Conservation (phyloP, 2,888 invertebrate species). For the Quadroppia sp. region DNA sequence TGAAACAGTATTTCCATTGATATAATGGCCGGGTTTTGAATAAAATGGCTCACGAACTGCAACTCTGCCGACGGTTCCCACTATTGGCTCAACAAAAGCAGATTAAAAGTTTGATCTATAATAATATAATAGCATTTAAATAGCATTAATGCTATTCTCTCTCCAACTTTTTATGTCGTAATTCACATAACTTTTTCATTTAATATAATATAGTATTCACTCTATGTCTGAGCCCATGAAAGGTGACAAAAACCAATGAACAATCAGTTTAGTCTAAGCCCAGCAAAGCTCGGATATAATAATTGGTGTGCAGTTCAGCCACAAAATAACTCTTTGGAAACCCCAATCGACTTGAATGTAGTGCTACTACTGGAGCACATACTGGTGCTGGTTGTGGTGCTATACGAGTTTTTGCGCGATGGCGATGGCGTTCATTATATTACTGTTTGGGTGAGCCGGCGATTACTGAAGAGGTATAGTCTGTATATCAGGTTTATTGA, state of each 20-base stretch:
- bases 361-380: constrained; percentile 15
- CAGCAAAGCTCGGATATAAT: background rate
- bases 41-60: constrained; percentile 26
- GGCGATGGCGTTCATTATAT: constrained; percentile 27
- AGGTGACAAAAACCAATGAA: constrained; percentile 21
- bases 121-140: constrained; percentile 1
- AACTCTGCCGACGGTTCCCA: background rate
- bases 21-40: constrained; percentile 18
- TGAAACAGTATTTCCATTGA: constrained; percentile 29
- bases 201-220: background rate
- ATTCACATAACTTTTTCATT: constrained; percentile 12
- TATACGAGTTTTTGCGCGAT: constrained; percentile 30
- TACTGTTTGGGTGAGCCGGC: background rate
- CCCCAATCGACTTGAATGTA: constrained; percentile 15
- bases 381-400: constrained; percentile 21
- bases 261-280: constrained; percentile 17
- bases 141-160: background rate
- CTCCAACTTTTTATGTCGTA: background rate
- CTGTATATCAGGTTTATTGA: constrained; percentile 32
- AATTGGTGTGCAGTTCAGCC: constrained; percentile 7
- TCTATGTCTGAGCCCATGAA: background rate
- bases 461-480: constrained; percentile 31
- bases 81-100: background rate
- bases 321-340: constrained; percentile 35
- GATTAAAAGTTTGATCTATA: constrained; percentile 35